Conservation (phyloP, 2,888 invertebrate species). For the Colletes collaris region DNA sequence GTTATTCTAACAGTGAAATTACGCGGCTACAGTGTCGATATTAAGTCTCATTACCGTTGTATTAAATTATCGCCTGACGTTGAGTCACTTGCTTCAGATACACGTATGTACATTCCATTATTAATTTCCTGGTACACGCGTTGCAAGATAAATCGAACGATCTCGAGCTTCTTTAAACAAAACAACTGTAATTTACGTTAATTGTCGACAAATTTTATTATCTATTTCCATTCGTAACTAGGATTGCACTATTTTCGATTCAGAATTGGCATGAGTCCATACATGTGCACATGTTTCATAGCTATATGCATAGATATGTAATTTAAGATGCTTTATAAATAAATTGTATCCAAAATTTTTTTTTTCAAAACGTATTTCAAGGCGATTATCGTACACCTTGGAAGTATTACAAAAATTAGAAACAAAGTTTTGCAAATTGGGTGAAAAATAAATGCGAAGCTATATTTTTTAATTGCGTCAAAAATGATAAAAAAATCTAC, state of each 20-base stretch:
- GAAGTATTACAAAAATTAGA: too few species aligned
- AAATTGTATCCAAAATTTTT: neutral
- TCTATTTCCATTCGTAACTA: slow-evolving; percentile 12
- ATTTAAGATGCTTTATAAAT: neutral
- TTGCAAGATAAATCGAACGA: slow-evolving; percentile 22
- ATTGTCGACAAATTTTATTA: neutral
- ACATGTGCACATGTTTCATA: slow-evolving; percentile 20
- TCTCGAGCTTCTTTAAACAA: slow-evolving; percentile 17
- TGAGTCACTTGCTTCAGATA: slow-evolving; percentile 39
- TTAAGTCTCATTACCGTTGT: slow-evolving; percentile 23
- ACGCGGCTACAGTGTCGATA: neutral
- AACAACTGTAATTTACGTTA: slow-evolving; percentile 8
- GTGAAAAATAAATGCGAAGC: too few species aligned
- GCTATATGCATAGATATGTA: neutral
- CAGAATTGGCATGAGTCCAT: slow-evolving; percentile 23
- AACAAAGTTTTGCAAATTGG: too few species aligned
- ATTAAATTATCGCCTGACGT: slow-evolving; percentile 28
- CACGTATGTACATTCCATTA: slow-evolving; percentile 20
- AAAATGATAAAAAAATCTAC: too few species aligned
- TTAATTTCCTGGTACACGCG: slow-evolving; percentile 31
- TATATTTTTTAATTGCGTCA: too few species aligned
- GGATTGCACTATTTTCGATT: slow-evolving; percentile 10
- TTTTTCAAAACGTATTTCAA: neutral
- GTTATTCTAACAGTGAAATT: neutral
- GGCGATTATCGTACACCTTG: too few species aligned